phyloP scores from a whole-genome alignment of 2,113 vertebrate genomes.

The Ahaetulla prasina region DNA sequence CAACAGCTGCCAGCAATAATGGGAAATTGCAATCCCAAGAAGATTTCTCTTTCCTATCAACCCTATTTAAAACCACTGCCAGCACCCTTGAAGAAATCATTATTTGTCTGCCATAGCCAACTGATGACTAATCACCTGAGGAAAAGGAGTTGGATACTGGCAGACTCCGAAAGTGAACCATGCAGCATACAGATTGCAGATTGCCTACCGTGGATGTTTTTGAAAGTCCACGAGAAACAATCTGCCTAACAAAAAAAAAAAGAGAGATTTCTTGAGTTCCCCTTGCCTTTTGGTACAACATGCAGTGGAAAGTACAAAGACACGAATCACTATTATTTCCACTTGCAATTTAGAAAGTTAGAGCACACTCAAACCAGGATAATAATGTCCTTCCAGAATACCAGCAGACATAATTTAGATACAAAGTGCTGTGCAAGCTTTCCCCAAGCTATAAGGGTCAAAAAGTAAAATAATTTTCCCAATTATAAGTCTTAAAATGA shows the following conservation, averaged over 20 bases:
- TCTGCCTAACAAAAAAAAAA: neutral
- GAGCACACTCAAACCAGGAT: neutral
- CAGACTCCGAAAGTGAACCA: neutral
- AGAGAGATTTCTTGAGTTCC: neutral
- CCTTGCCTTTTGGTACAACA: neutral
- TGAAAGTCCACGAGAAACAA: neutral
- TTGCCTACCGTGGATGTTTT: neutral
- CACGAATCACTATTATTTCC: neutral
- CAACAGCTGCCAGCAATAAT: neutral
- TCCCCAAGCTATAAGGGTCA: neutral
- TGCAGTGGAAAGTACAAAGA: neutral
- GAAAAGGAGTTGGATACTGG: neutral
- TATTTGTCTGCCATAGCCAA: neutral
- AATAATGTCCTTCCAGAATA: neutral
- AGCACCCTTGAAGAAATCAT: neutral
- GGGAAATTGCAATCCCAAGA: neutral
- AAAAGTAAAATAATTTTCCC: neutral
- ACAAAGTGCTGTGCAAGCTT: neutral
- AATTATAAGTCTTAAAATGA: conserved; percentile 11
- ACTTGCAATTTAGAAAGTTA: neutral
- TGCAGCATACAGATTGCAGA: neutral
- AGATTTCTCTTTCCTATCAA: neutral
- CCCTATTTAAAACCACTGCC: neutral
- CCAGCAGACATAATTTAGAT: neutral
- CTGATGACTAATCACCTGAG: neutral